Evolutionary conservation across 2,113 vertebrate species (phyloP), one percentile per base, ranked within the genome.

Genomic region (Podiceps cristatus): DNA sequence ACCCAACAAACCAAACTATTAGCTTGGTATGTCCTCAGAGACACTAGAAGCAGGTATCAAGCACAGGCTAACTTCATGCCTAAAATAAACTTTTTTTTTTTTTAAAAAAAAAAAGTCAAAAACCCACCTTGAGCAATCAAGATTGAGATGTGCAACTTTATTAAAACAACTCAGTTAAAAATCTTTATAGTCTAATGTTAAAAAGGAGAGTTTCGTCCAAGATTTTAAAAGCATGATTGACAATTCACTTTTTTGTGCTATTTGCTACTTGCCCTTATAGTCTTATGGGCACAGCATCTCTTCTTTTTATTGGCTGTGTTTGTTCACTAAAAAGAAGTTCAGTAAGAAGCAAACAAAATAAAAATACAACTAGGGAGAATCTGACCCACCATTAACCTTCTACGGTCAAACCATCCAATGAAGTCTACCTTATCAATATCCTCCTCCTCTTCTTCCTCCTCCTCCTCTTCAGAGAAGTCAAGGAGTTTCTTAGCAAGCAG

Each of bases 381-480:
- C 4, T 12, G 5, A 95, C 22, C 42, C 35, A 77, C 14, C 31
- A 67, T 60, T 74, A 86, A 75, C 31, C 12, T 85, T 72, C 35
- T 45, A 40, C 0, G 0, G 75, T 49, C 45, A 79, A 92, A 95
- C 33, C 4, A 84, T 58, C 56, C 45, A 80, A 28, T 35, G 64
- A 89, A 55, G 40, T 82, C 92, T 97, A 99, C 99, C 98, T 99
- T 99, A 93, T 99, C 99, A 97, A 99, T 98, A 97, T 99, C 99
- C 67, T 98, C 98, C 72, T 99, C 99, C 75, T 99, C 99, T 56
- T 99, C 99, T 44, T 99, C 99, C 9, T 99, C 99, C 47, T 99
- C 99, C 24, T 99, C 99, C 92, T 99, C 99, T 97, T 99, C 99
- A 59, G 99, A 99, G 97, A 99, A 99, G 93, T 99, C 99, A 96